Evolutionary conservation across 2,797 vertebrate genomes (phyloP), one percentile per base, ranked within the genome.

Genomic region (Menidia menidia): DNA sequence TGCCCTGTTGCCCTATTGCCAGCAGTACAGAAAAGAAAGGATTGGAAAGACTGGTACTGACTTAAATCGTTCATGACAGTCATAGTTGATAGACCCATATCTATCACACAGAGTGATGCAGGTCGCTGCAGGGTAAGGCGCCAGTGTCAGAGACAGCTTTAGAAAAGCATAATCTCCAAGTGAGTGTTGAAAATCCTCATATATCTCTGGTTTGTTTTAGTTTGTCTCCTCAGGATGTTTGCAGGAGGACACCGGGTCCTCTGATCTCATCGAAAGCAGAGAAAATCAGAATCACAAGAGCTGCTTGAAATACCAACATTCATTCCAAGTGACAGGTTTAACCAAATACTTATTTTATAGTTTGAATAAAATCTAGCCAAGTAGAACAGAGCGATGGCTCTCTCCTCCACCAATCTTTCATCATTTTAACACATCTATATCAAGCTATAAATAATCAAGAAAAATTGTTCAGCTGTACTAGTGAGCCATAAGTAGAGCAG

Each of bases 51-150:
- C 73, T 52, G 43, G 60, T 48, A 64, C 68, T 19, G 54, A 80
- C 62, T 42, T n/a, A 55, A 65, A 62, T n/a, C 71, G 80, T 85
- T 77, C 78, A 73, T 84, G 85, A 78, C 11, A 33, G 65, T 77
- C 77, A 32, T 32, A 42, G 18, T 0, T 52, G 56, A 47, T 54
- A 60, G 62, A 59, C n/a, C 53, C 16, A 50, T 42, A 11, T 16
- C 73, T 33, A 58, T 73, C 59, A 64, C 3, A 44, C 44, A 71
- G 25, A 14, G 56, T 42, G 65, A 64, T 60, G 41, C 56, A 47
- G 35, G 58, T 18, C n/a, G 77, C 74, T 82, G 61, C 48, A 47
- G 77, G 71, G 43, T 30, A 19, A 80, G 48, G 15, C 63, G 13
- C 6, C 35, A 43, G n/a, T 1, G 1, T 55, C 4, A 13, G 15